Evolutionary conservation across 2,888 invertebrate species (phyloP).

Genomic region (Hyposoter dolosus): DNA sequence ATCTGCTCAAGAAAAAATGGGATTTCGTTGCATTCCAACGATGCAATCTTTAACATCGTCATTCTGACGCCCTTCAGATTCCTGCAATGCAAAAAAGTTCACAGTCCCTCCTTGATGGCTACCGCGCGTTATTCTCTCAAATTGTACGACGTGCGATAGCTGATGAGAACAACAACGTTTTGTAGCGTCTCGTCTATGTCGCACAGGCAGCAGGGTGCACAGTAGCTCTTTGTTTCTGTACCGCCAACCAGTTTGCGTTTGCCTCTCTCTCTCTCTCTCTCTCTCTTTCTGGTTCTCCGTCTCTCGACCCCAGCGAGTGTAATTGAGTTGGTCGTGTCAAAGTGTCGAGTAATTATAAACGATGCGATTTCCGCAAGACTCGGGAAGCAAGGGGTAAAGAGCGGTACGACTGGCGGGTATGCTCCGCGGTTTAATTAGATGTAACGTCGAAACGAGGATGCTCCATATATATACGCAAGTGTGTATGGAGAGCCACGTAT

Average conservation of each 20-base stretch:
- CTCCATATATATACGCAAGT: slow-evolving; percentile 15
- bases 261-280: background rate
- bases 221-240: background rate
- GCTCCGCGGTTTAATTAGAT: slow-evolving; percentile 70
- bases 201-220: background rate
- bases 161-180: background rate
- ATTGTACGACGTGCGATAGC: background rate
- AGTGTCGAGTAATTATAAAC: slow-evolving; percentile 73
- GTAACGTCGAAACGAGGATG: slow-evolving; percentile 64
- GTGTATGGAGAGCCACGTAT: background rate
- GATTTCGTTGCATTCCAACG: too few relatives aligned
- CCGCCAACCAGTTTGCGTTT: background rate
- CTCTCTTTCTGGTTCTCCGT: slow-evolving; percentile 8
- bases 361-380: slow-evolving; percentile 69
- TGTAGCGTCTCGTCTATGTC: background rate
- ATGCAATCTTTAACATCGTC: too few relatives aligned
- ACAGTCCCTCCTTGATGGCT: background rate
- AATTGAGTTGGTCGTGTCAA: slow-evolving; percentile 73
- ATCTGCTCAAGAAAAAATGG: too few relatives aligned
- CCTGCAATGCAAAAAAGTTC: background rate
- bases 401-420: slow-evolving; percentile 36
- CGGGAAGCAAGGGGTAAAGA: slow-evolving; percentile 29
- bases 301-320: slow-evolving; percentile 53
- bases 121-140: background rate
- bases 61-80: too few relatives aligned